Base-by-base conservation (phyloP, 2,797 vertebrate genomes). In the Megalops cyprinoides region DNA sequence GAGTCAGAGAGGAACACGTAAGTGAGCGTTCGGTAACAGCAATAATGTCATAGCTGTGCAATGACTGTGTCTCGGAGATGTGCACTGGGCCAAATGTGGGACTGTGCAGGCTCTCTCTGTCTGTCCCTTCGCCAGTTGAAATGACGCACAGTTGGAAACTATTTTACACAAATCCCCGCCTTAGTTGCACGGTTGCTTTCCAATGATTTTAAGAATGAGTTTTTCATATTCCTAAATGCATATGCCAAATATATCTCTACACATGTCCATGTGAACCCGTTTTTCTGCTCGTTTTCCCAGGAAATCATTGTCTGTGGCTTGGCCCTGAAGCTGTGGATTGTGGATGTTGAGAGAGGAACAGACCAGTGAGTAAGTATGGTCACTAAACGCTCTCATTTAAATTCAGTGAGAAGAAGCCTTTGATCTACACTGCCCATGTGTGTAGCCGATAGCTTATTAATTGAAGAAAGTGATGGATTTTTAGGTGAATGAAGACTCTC, bases 321-420 rank as follows among this genome's bases (percentile, higher is more conserved):
- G 48, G 60, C 12, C 49, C 4, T 14, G 31, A 23, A 73, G 49
- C 62, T 42, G 48, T 55, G 65, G 48, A 78, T 7, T 53, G 48
- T 1, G n/a, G 58, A 65, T 65, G 34, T 49, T 14, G 31, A 37
- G 5, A 39, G 20, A 49, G n/a, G 1, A 28, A n/a, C 46, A 31
- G 74, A 60, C 42, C 60, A 76, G 48, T 76, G 53, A 65, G 74
- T 25, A 81, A 76, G n/a, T 77, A 34, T 58, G 23, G 69, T 34
- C 25, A 56, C 53, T 46, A 74, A 28, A 25, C 23, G 55, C 56
- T 56, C 55, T 28, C 10, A 14, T 12, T 46, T 4, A 25, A 74
- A 10, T 74, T 7, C 69, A 14, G 10, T 34, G 51, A 74, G 71
- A 37, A 53, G 10, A 79, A 73, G 44, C 28, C 28, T 46, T n/a